Base-by-base conservation (phyloP, 2,797 vertebrate genomes). In the Morus bassanus region DNA sequence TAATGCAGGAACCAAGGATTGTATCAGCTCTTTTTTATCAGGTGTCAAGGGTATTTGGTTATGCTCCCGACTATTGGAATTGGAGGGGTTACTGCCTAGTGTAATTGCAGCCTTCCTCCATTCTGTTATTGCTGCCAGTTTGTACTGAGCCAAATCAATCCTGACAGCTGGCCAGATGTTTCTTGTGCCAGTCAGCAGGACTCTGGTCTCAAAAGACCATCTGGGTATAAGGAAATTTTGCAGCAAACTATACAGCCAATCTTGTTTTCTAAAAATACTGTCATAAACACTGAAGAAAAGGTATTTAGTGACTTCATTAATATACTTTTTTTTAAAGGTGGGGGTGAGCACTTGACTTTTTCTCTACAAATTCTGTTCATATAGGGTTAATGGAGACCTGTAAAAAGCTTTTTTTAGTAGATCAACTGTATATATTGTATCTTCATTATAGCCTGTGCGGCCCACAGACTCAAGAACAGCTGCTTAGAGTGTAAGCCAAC, bases 151-250 rank as follows among this genome's bases (percentile, higher is more conserved):
- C 88, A 97, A 97, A 98, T 98, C 68, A 92, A 65, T 94, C 72
- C 85, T 96, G 96, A 97, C 94, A 96, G 86, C 86, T 97, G 95
- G 93, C 95, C 97, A 97, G 94, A 95, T 97, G 97, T 73, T 97
- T 95, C 88, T 64, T 91, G 83, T 83, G 84, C 87, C 85, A 95
- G 85, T 96, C 94, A 98, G 95, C 94, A 97, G 96, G 95, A 93
- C 91, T 93, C 87, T 74, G 54, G 41, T 96, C 92, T 95, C 96
- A 93, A 82, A 81, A 96, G 85, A 96, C 93, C 78, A 95, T 95
- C 79, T 97, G 67, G 61, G 72, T 95, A 93, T 69, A 91, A 35
- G 39, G 73, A 86, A 82, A 69, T 93, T 96, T 93, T 92, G 48
- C 83, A 85, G 57, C 31, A 87, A 94, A 85, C 75, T 88, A 21